Base-by-base conservation (phyloP, 2,797 vertebrate species). In the Carcharodon carcharias region DNA sequence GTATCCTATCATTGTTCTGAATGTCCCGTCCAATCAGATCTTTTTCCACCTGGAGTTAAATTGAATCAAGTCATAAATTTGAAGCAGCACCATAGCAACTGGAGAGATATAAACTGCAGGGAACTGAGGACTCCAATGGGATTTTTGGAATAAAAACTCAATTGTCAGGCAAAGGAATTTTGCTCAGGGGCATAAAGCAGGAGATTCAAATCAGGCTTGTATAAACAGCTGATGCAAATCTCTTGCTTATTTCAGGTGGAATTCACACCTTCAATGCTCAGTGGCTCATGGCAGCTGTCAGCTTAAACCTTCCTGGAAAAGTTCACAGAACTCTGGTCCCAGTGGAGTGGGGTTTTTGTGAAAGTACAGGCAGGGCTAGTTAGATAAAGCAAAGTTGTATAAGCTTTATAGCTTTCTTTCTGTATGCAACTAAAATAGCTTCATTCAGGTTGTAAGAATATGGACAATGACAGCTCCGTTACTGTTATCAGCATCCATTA, bases 91-190 rank as follows among this genome's bases (percentile, higher is more conserved):
- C 26, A 61, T 91, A n/a, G 58, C 88, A 67, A 23, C 35, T 45
- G 18, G 21, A 45, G 61, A 93, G 91, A 9, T 45, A 26, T n/a
- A 91, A 91, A 93, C 61, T 28, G n/a, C 61, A 26, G 91, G 91
- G 91, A 93, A n/a, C 40, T 67, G 61, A 63, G n/a, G 45, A n/a
- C 91, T 67, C 91, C n/a, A 16, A 18, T 92, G 61, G 63, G n/a
- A 65, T 45, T 65, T 93, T 67, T 93, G n/a, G 61, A 67, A 93
- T 93, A 93, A 93, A 93, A 67, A 40, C 91, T 40, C 63, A 65
- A 93, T 63, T 93, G 61, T 93, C 65, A 63, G 8, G 61, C 16
- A 7, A 11, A 23, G 91, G 91, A 65, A 93, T 65, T 65, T 63
- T 93, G 91, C 91, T 21, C 45, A 8, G 7, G 67, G 91, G 18